Conservation (phyloP, 2,888 invertebrate species). For the Nephrotoma appendiculata region DNA sequence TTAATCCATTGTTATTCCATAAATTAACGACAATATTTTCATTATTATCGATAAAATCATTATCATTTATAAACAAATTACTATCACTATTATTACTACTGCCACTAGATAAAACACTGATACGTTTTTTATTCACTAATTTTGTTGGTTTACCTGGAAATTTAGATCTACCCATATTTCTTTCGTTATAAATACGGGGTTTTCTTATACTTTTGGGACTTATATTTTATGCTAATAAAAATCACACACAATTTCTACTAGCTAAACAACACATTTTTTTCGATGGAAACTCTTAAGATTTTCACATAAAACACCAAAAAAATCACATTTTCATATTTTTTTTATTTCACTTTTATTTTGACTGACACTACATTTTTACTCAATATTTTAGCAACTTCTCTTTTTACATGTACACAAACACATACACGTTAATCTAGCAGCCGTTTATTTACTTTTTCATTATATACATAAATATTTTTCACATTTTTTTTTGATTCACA, state of each 20-base stretch:
- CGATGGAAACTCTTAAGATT: neutral
- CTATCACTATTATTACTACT: constrained; percentile 30
- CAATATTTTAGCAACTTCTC: neutral
- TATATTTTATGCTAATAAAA: neutral
- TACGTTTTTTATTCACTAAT: constrained; percentile 72
- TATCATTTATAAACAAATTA: constrained; percentile 9
- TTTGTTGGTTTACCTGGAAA: constrained; percentile 81
- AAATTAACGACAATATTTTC: constrained; percentile 8
- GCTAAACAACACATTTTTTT: neutral
- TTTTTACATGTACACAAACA: neutral
- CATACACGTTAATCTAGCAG: neutral
- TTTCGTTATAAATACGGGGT: neutral
- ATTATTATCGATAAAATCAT: constrained; percentile 10
- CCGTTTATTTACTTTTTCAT: neutral
- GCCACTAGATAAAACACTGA: constrained; percentile 56
- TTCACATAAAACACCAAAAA: neutral
- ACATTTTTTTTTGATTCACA: neutral
- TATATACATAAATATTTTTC: neutral
- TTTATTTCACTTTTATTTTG: neutral
- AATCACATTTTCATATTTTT: neutral
- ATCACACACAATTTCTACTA: neutral
- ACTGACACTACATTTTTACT: neutral
- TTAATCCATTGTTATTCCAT: constrained; percentile 11
- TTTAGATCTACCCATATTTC: constrained; percentile 31
- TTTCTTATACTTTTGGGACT: neutral